These are phyloP conservation scores for Scytalopus superciliaris DNA, from an alignment of 2,113 vertebrate genomes.

Conservation along the genomic window DNA sequence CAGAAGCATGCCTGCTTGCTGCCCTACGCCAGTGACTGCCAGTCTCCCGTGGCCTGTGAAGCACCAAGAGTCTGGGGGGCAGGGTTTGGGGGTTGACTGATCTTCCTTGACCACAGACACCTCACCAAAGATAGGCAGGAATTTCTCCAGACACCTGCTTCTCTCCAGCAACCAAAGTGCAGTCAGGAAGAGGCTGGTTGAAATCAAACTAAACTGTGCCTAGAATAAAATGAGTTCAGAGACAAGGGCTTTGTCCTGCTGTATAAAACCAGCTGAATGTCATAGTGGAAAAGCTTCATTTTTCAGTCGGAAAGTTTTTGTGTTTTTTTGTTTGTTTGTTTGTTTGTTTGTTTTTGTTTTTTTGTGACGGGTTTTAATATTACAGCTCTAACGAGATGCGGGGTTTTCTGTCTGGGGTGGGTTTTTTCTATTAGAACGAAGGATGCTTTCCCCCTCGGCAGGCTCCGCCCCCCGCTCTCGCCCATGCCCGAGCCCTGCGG, in stretches of 20 bases:
- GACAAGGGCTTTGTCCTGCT: background rate
- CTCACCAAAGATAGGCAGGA: background rate
- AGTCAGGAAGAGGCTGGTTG: background rate
- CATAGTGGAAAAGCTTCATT: background rate
- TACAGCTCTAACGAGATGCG: background rate
- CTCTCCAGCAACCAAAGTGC: background rate
- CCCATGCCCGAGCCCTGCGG: background rate
- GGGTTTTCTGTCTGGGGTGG: accelerated
- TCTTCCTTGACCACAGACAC: background rate
- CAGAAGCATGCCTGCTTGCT: accelerated
- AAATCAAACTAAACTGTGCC: background rate
- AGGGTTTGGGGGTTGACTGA: background rate
- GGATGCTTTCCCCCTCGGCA: accelerated
- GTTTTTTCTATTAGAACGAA: accelerated
- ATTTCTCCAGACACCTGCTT: background rate
- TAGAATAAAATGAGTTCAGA: background rate
- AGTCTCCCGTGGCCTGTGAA: accelerated
- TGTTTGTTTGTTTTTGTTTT: too few species aligned
- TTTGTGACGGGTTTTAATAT: background rate
- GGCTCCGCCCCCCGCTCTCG: too few species aligned
- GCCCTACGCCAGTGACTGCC: background rate
- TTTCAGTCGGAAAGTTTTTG: background rate
- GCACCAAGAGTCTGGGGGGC: background rate
- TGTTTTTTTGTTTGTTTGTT: too few species aligned
- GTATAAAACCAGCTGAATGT: background rate